A percentile compares a stretch with the other conserved stretches of the same genome.
phyloP scores from a whole-genome alignment of 2,888 invertebrate species.

The Tryphoninae sp. region DNA sequence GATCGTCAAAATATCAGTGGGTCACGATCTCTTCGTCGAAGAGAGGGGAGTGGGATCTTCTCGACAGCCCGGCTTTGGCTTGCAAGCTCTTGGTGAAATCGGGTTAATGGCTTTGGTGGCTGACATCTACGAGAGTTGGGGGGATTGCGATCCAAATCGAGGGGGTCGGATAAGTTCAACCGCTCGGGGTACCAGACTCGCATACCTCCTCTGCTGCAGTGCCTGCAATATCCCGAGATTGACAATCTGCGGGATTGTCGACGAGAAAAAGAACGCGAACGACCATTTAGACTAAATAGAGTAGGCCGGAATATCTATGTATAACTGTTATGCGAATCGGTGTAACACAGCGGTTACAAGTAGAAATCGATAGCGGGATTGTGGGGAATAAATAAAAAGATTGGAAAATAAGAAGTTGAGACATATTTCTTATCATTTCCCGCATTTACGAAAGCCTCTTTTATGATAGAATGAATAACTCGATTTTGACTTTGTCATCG shows the following conservation, averaged over 20 bases:
- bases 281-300: constrained; percentile 12
- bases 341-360: too few species aligned
- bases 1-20: constrained; percentile 44
- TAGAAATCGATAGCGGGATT: too few species aligned
- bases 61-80: constrained; percentile 25
- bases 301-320: constrained; percentile 15
- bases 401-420: too few species aligned
- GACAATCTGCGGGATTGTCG: constrained; percentile 10
- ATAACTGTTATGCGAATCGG: background rate
- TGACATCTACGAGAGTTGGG: constrained; percentile 15
- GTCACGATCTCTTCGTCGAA: constrained; percentile 40
- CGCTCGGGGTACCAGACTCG: constrained; percentile 20
- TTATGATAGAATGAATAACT: too few species aligned
- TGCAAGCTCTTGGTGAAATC: constrained; percentile 38
- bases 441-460: too few species aligned
- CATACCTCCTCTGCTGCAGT: too few species aligned
- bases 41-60: constrained; percentile 17
- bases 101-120: constrained; percentile 49
- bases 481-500: too few species aligned
- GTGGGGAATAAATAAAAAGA: too few species aligned
- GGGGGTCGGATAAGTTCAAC: constrained; percentile 28
- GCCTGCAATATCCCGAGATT: background rate
- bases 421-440: too few species aligned
- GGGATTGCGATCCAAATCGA: constrained; percentile 44
- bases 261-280: constrained; percentile 6